phyloP scores from a whole-genome alignment of 2,113 vertebrate species.

The Cebidichthys violaceus region DNA sequence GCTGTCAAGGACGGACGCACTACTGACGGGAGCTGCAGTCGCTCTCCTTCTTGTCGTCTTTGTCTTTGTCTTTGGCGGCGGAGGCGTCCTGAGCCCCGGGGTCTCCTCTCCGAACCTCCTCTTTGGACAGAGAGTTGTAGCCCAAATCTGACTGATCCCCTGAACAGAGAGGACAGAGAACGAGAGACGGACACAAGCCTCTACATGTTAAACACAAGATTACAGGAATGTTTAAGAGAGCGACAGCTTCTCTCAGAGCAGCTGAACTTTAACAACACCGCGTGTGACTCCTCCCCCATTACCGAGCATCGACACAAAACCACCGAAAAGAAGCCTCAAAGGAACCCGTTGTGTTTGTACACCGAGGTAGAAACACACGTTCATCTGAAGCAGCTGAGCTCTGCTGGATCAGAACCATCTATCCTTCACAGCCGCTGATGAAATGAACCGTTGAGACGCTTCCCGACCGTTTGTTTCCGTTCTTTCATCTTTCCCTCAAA shows the following conservation, averaged over 20 bases:
- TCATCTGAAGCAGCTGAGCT: slow-evolving; percentile 40
- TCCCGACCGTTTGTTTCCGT: slow-evolving; percentile 28
- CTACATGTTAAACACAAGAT: not conserved
- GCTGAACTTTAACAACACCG: not conserved
- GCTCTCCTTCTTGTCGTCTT: slow-evolving; percentile 78
- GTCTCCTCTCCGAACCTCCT: slow-evolving; percentile 85
- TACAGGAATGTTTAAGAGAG: no score
- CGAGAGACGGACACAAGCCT: not conserved
- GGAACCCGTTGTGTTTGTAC: slow-evolving; percentile 6
- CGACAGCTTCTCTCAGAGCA: not conserved
- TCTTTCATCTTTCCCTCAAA: slow-evolving; percentile 50
- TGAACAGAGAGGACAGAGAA: slow-evolving; percentile 62
- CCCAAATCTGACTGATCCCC: slow-evolving; percentile 92
- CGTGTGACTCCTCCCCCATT: no score
- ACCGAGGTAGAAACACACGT: slow-evolving; percentile 5
- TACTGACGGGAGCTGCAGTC: slow-evolving; percentile 82
- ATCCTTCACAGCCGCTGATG: slow-evolving; percentile 52
- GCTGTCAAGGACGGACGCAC: slow-evolving; percentile 14
- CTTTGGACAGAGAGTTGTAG: slow-evolving; percentile 91
- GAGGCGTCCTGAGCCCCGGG: slow-evolving; percentile 19
- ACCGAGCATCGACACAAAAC: not conserved
- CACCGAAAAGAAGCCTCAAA: not conserved
- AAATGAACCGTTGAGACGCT: slow-evolving; percentile 28
- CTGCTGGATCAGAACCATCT: no score
- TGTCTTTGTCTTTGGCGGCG: slow-evolving; percentile 61